These are phyloP conservation scores for Spizella passerina DNA, from an alignment of 2,797 vertebrate species.

Conservation along the genomic window DNA sequence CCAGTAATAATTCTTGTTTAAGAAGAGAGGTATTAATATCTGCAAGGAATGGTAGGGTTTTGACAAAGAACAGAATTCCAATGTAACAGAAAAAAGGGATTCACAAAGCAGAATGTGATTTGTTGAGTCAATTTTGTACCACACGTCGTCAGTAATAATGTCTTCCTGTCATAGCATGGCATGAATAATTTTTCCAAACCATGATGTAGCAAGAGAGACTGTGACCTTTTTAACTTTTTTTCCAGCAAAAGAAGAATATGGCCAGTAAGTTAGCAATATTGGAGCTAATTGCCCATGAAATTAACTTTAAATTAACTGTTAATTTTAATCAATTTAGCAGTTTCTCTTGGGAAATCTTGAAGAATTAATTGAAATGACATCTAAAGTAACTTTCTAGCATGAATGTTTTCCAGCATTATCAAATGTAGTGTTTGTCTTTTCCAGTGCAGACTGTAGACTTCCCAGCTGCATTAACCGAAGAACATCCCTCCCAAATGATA, in stretches of 20 bases:
- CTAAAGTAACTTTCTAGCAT: not conserved
- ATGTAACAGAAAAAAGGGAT: not conserved
- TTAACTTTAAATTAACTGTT: not conserved
- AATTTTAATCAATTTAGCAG: constrained; percentile 1
- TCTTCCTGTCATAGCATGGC: not conserved
- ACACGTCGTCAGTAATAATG: not conserved
- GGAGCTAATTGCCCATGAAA: not conserved
- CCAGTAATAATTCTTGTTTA: not conserved
- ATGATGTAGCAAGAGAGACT: not conserved
- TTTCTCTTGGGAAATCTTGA: not conserved
- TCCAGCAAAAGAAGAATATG: not conserved
- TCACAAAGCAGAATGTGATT: not conserved
- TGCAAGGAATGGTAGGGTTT: not conserved
- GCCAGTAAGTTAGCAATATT: not conserved
- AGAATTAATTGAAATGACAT: not conserved
- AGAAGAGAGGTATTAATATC: not conserved
- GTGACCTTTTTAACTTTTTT: not conserved
- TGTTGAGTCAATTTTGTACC: not conserved
- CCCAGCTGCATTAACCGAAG: not conserved
- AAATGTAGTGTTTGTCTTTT: not conserved
- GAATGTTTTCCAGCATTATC: not conserved
- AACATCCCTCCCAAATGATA: not conserved
- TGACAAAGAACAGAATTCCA: not conserved
- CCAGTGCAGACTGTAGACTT: not conserved
- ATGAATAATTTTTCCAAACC: not conserved